A percentile compares a stretch with the other conserved stretches of the same genome.
Conservation (phyloP, 1,140 invertebrate genomes). For the Carposina sasakii region DNA sequence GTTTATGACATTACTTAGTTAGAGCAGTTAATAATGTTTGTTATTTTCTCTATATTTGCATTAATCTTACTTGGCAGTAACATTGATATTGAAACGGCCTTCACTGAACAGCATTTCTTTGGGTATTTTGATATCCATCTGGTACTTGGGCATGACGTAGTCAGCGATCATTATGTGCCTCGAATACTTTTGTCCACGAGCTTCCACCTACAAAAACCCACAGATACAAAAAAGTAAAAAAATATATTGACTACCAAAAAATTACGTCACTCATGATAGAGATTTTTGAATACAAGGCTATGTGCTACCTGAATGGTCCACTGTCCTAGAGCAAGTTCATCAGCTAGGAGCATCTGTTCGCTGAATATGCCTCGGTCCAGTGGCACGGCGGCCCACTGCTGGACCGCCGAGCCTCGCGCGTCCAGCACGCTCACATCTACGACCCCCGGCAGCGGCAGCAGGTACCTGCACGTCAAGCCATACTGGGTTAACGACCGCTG, state of each 20-base stretch:
- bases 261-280: too few species aligned
- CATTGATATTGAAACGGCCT: slow-evolving; percentile 81
- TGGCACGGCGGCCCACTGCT: slow-evolving; percentile 82
- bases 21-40: neutral
- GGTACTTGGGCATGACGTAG: slow-evolving; percentile 94
- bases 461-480: slow-evolving; percentile 37
- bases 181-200: slow-evolving; percentile 78
- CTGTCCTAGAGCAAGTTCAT: slow-evolving; percentile 90
- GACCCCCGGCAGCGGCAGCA: slow-evolving; percentile 45
- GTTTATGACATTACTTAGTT: neutral
- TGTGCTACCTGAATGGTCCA: slow-evolving; percentile 85
- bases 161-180: slow-evolving; percentile 88
- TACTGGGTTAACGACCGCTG: slow-evolving; percentile 28
- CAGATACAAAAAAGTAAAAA: slow-evolving; percentile 1
- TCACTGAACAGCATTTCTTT: slow-evolving; percentile 87
- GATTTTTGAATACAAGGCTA: too few species aligned
- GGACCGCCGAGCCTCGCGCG: slow-evolving; percentile 85
- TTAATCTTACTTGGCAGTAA: slow-evolving; percentile 86
- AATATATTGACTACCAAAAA: slow-evolving; percentile 1
- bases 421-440: slow-evolving; percentile 75
- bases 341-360: slow-evolving; percentile 85
- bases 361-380: slow-evolving; percentile 85
- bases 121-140: slow-evolving; percentile 86
- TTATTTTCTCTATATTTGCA: slow-evolving; percentile 1
- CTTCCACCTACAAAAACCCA: slow-evolving; percentile 39